phyloP scores from a whole-genome alignment of 2,113 vertebrate genomes.

The Numida meleagris region DNA sequence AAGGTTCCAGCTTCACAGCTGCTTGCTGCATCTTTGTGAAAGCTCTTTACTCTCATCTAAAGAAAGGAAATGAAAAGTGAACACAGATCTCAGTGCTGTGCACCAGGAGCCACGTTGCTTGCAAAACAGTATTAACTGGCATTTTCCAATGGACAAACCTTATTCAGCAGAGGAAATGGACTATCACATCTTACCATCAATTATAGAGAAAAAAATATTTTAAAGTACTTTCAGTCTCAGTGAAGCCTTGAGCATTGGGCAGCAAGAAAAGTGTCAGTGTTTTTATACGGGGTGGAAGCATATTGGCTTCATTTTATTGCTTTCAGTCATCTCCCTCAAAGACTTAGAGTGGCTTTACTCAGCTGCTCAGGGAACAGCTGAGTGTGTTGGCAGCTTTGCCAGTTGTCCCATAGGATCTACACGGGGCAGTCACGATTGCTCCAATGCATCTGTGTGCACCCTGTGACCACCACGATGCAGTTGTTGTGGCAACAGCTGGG shows the following conservation, averaged over 20 bases:
- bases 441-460: not conserved
- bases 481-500: slow-evolving; percentile 49
- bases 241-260: not conserved
- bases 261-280: fast-evolving
- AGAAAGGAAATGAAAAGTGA: not conserved
- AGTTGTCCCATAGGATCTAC: slow-evolving; percentile 34
- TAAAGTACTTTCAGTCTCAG: not conserved
- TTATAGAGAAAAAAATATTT: not conserved
- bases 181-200: not conserved
- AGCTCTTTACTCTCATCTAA: not conserved
- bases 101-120: fast-evolving
- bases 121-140: not conserved
- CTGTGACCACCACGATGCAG: not conserved
- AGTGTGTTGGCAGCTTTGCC: slow-evolving; percentile 1
- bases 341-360: not conserved
- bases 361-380: slow-evolving; percentile 70
- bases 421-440: fast-evolving
- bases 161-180: not conserved
- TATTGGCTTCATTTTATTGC: not conserved
- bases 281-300: not conserved
- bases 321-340: not conserved
- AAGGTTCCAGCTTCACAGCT: not conserved
- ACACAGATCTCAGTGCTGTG: not conserved
- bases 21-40: not conserved
- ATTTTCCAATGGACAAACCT: not conserved